Evolutionary conservation across 2,888 invertebrate species (phyloP), one percentile per base, ranked within the genome.

Genomic region (Cheilosia variabilis): DNA sequence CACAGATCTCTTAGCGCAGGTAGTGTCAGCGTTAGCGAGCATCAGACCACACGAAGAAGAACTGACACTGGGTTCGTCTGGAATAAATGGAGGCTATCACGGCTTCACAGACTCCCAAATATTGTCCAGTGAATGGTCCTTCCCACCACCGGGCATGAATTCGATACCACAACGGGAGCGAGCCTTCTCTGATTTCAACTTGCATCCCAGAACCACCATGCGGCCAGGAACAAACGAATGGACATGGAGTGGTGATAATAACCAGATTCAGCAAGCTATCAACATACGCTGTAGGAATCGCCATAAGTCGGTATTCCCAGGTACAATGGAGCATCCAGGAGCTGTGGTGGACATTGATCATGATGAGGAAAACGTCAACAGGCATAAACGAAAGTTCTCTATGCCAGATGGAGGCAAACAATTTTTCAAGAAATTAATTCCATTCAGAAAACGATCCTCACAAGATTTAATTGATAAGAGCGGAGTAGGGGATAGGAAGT

Each of bases 101-200:
- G 94, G 96, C 63, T 96, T 96, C 90, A 94, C 94, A 15, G 96
- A 96, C 89, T 94, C 94, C 1, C 95, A 96, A 87, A 96, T 97
- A 72, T 91, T 96, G 78, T 94, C 95, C 2, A 95, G 94, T 89
- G 96, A 96, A 91, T 96, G 95, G 94, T 91, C 92, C 10, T 90
- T 91, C 83, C 89, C 90, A 92, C 94, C 58, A 90, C 93, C 88
- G 92, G 93, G 77, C 90, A 92, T 83, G 66, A 62, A 81, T 88
- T 83, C 78, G 88, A 90, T 69, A 90, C 92, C 88, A 89, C 93
- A 34, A 88, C 92, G 87, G 92, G 95, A 89, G 91, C 93, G 83
- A 92, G 96, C 91, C 94, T 96, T 47, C 91, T 95, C 89, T 94
- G 96, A 92, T 94, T 91, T 92, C 60, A 90, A 90, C 68, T 88